These are phyloP conservation scores for Seladonia tumulorum DNA, from an alignment of 2,888 invertebrate species.

Conservation along the genomic window DNA sequence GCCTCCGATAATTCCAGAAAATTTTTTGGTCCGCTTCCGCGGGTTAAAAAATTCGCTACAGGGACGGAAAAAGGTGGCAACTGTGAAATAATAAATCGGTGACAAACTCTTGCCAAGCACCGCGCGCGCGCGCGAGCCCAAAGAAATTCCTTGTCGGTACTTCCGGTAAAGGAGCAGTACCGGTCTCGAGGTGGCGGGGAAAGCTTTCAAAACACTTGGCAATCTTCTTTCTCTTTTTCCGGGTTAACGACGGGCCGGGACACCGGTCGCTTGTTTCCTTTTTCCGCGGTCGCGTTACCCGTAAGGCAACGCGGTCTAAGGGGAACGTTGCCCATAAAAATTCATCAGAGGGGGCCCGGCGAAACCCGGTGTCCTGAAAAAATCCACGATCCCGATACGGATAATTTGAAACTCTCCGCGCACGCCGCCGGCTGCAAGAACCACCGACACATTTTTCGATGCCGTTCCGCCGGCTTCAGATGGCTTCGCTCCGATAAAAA, in stretches of 20 bases:
- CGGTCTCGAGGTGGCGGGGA: constrained; percentile 45
- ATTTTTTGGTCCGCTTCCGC: too few species aligned
- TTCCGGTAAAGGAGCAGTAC: constrained; percentile 55
- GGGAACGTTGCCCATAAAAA: neutral
- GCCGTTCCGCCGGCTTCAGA: constrained; percentile 30
- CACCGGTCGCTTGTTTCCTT: constrained; percentile 30
- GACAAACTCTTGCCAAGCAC: constrained; percentile 47
- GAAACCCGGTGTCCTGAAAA: neutral
- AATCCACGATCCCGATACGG: constrained; percentile 6
- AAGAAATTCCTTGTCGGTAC: constrained; percentile 41
- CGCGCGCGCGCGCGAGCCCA: constrained; percentile 17
- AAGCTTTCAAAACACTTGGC: constrained; percentile 56
- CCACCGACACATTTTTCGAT: constrained; percentile 31
- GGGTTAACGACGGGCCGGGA: constrained; percentile 46
- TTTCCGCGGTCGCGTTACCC: constrained; percentile 15
- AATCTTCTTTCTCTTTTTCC: constrained; percentile 58
- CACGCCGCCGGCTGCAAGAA: neutral
- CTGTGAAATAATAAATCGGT: neutral
- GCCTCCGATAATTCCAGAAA: too few species aligned
- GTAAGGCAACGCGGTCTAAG: neutral
- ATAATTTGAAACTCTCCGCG: constrained; percentile 13
- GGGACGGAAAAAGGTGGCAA: too few species aligned
- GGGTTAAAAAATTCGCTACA: too few species aligned
- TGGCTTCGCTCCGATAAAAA: constrained; percentile 22
- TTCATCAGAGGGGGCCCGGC: neutral